Evolutionary conservation across 2,113 vertebrate genomes (phyloP).

Genomic region (Tragelaphus imberbis): DNA sequence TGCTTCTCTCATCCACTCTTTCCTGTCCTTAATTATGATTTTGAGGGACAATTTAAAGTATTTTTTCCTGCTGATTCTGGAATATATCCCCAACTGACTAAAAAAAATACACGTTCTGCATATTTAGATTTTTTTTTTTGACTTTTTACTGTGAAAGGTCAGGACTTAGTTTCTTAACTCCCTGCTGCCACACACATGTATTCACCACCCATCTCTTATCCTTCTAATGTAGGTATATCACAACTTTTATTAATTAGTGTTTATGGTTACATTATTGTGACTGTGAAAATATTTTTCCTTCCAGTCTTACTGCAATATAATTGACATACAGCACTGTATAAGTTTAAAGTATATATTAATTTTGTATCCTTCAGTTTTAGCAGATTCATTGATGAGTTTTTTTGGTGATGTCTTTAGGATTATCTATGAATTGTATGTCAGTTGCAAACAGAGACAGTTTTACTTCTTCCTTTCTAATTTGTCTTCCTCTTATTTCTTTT

Average conservation of each 20-base stretch:
- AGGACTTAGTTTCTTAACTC: background rate
- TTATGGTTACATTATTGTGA: background rate
- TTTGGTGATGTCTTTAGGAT: background rate
- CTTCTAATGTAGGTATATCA: background rate
- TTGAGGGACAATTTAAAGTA: background rate
- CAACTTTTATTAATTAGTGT: background rate
- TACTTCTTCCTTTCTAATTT: background rate
- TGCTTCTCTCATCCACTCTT: background rate
- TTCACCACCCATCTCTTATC: background rate
- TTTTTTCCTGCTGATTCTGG: background rate
- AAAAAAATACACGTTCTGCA: background rate
- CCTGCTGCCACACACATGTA: background rate
- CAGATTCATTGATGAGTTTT: background rate
- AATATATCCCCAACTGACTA: background rate
- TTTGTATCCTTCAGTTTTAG: background rate
- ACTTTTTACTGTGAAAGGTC: background rate
- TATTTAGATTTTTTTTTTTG: background rate
- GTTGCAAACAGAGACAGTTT: background rate
- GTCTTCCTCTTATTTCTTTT: background rate
- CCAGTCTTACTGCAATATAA: background rate
- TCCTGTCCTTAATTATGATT: background rate
- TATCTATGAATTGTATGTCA: background rate
- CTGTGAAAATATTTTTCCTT: background rate
- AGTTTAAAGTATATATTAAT: background rate
- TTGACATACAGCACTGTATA: background rate